Percentiles rank a stretch among this genome's conserved stretches.
Evolutionary conservation across 1,140 invertebrate species (phyloP).

Genomic region (Lordiphosa mommai): DNA sequence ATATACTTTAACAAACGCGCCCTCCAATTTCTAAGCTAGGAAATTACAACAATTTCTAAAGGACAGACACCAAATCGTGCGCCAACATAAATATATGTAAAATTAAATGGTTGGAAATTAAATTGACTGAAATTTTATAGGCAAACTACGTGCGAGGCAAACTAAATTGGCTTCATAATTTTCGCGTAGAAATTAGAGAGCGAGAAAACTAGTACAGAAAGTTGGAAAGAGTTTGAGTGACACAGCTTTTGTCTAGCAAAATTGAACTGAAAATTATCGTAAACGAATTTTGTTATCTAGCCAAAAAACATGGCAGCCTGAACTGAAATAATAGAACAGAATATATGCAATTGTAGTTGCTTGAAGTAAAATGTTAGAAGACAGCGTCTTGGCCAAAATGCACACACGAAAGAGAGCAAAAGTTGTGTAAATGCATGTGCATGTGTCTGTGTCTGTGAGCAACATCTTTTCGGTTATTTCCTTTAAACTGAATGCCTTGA

Average conservation of each 20-base stretch:
- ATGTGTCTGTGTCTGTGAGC: background rate
- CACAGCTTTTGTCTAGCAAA: background rate
- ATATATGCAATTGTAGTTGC: background rate
- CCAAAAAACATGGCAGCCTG: background rate
- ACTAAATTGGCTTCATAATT: constrained; percentile 8
- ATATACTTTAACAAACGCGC: background rate
- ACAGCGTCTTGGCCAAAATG: constrained; percentile 6
- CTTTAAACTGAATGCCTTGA: constrained; percentile 6
- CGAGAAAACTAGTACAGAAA: background rate
- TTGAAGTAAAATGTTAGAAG: constrained; percentile 6
- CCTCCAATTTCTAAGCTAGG: background rate
- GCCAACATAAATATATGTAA: constrained; percentile 17
- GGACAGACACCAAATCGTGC: constrained; percentile 3
- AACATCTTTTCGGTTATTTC: constrained; percentile 1
- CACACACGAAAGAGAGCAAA: constrained; percentile 2
- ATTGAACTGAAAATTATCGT: constrained; percentile 11
- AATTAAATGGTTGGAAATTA: constrained; percentile 17
- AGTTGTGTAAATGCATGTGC: background rate
- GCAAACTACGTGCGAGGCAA: constrained; percentile 17
- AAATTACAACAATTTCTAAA: constrained; percentile 8
- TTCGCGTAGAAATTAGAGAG: constrained; percentile 5
- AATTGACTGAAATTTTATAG: constrained; percentile 23
- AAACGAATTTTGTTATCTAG: constrained; percentile 14
- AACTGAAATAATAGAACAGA: background rate
- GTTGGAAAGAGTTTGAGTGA: background rate